Evolutionary conservation across 2,888 invertebrate species (phyloP), one percentile per base, ranked within the genome.

Genomic region (Slavum lentiscoides): DNA sequence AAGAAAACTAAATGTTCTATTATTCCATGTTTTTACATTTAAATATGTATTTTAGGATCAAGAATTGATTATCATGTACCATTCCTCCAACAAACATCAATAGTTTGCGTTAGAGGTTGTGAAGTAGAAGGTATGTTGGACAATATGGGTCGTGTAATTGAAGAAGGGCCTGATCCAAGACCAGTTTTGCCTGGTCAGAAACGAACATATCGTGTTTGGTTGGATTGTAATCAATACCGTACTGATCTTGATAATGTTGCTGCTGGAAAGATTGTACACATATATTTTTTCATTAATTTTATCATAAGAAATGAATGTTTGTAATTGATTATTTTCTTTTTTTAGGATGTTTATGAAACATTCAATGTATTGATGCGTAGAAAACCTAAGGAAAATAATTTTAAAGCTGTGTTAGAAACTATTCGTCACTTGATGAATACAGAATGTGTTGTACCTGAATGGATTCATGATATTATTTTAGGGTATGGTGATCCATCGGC

Each of bases 361-460:
- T 99, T 99, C 87, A 99, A 98, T 87, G 93, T 99, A 74, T 91
- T 99, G 82, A 94, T 99, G 92, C 90, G 99, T 59, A 90, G 99
- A n/a, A 98, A 98, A 86, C 98, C 99, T 0, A 99, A 99, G 86
- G 98, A 99, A 88, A 99, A 99, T 86, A 99, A 99, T 87, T 99
- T 99, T 88, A 99, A 99, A 88, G 99, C 99, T 0, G 99, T 99
- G 0, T 88, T 99, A 84, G 98, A 98, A 87, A 99, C 99, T 0
- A 99, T 99, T 82, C 89, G 99, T 4, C 97, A 98, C 87, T 89
- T 99, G 84, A 98, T 99, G 97, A 99, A 99, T 86, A 98, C 98
- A 0, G 95, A 96, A 87, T 98, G 97, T 86, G 97, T 98, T 17
- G 97, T 98, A 7, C 97, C 97, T 0, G 93, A 95, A 84, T 97